Conservation (phyloP, 1,140 invertebrate species). For the Drosophila aff. region DNA sequence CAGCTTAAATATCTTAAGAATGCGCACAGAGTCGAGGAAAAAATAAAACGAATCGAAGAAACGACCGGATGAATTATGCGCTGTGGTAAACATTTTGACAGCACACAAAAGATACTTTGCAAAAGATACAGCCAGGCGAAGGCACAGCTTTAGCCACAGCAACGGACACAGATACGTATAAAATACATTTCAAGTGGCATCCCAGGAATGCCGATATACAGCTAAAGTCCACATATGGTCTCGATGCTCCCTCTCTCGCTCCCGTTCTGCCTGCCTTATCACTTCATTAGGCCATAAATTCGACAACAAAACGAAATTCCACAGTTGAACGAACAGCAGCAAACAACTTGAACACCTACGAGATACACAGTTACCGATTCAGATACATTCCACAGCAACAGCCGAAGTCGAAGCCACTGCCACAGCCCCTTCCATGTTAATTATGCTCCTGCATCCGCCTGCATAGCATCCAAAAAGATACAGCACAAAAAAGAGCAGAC, state of each 20-base stretch:
- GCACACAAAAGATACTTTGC: constrained; percentile 53
- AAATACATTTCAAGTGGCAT: constrained; percentile 60
- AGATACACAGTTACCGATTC: constrained; percentile 75
- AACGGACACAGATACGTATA: constrained; percentile 30
- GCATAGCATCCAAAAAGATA: constrained; percentile 60
- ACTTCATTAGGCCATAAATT: constrained; percentile 84
- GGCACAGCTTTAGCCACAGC: constrained; percentile 17
- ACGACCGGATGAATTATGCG: constrained; percentile 74
- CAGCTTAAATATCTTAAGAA: constrained; percentile 71
- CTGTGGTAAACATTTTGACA: constrained; percentile 79
- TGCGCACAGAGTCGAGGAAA: constrained; percentile 41
- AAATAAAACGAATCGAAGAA: constrained; percentile 29
- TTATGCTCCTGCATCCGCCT: constrained; percentile 69
- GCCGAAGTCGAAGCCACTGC: constrained; percentile 10
- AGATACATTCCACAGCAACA: constrained; percentile 52
- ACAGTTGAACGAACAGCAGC: constrained; percentile 63
- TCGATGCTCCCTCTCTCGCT: constrained; percentile 27
- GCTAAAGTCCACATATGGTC: constrained; percentile 58
- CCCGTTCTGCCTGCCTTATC: constrained; percentile 76
- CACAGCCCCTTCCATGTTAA: constrained; percentile 60
- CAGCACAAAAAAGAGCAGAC: constrained; percentile 35
- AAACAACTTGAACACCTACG: constrained; percentile 70
- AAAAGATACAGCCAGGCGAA: constrained; percentile 54
- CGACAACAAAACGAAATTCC: constrained; percentile 82
- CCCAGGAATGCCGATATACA: constrained; percentile 67